Evolutionary conservation across 2,888 invertebrate genomes (phyloP), one percentile per base, ranked within the genome.

Genomic region (Agrotis segetum): DNA sequence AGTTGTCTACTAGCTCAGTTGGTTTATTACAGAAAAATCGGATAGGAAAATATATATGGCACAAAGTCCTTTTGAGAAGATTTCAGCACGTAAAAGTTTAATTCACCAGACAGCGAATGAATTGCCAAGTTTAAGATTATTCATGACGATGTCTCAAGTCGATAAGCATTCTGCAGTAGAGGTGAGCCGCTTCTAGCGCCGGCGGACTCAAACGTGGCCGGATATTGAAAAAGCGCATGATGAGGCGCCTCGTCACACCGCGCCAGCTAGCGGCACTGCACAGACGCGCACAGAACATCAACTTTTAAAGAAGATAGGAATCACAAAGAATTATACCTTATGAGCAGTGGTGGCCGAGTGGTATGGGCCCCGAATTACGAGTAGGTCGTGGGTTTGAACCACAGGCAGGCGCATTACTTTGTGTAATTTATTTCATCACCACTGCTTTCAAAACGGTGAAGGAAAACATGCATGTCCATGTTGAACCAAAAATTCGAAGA

Each of bases 181-280:
- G 68, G 60, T 60, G 56, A 62, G 40, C 14, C 6, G 65, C 44
- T 14, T 40, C 11, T 49, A 34, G 50, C 19, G 21, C 50, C 19
- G 47, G 40, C 52, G 62, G 56, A 58, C 56, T 53, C 46, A 17
- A 68, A 44, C 66, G 17, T 58, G 29, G 79, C 75, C 82, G 82
- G 82, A 82, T 82, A 82, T 82, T 82, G 85, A 75, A 82, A 79
- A 71, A 71, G 82, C 66, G 67, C 24, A 66, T 44, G 21, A 52
- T 11, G 52, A 44, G 49, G 17, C 49, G 46, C 14, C 40, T 9
- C 9, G 40, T 40, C 9, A 40, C 40, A 40, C 40, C 40, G 40
- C 40, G 40, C 11, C 40, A 40, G 40, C 40, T 40, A 40, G 11
- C 40, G 40, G 40, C 29, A 52, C n/a, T 44, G 16, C 5, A 49